phyloP scores from a whole-genome alignment of 1,140 invertebrate species.

The Ephestia elutella region DNA sequence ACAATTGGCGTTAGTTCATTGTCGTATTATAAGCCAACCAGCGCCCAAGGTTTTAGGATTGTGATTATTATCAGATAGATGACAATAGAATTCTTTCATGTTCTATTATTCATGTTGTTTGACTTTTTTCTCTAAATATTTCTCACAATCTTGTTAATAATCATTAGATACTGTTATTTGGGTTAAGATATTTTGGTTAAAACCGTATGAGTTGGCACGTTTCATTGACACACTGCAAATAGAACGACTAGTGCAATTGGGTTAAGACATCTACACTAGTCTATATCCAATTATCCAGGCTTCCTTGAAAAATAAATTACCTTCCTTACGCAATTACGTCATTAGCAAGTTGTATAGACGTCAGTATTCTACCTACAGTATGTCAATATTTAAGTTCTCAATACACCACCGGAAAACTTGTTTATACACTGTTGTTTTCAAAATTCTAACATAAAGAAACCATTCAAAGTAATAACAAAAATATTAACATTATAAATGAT shows the following conservation, averaged over 20 bases:
- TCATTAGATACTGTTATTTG: constrained; percentile 15
- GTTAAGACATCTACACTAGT: constrained; percentile 19
- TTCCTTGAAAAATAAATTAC: neutral
- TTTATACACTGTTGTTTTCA: neutral
- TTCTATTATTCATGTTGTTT: neutral
- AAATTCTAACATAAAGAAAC: neutral
- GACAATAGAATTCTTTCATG: neutral
- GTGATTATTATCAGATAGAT: neutral
- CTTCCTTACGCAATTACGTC: neutral
- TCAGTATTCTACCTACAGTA: neutral
- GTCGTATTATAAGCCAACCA: neutral
- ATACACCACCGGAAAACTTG: neutral
- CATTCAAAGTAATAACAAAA: too few species aligned
- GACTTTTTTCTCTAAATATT: neutral
- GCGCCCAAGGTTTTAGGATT: neutral
- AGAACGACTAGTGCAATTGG: constrained; percentile 27
- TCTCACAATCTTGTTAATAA: neutral
- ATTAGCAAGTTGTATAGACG: neutral
- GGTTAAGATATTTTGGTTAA: constrained; percentile 49
- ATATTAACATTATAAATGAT: too few species aligned
- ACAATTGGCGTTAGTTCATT: constrained; percentile 1
- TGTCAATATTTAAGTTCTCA: neutral
- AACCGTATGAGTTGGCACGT: constrained; percentile 50
- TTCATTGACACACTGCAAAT: constrained; percentile 50
- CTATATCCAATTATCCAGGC: neutral